These are phyloP conservation scores for Limnephilus marmoratus DNA, from an alignment of 2,888 invertebrate genomes.

Conservation along the genomic window DNA sequence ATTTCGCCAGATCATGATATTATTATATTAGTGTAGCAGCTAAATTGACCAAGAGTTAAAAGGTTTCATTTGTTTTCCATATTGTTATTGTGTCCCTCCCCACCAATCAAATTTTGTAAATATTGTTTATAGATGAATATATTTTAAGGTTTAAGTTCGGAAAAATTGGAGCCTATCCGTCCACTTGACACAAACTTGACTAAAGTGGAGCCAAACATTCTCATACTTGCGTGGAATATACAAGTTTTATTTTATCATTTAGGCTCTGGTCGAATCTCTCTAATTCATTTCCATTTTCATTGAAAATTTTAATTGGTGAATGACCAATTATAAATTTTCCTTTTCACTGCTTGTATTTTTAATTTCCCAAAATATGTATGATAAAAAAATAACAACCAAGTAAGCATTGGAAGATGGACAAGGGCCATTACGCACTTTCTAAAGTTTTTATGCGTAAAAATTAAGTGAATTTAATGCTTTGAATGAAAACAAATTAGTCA, in stretches of 20 bases:
- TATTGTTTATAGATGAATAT: slow-evolving; percentile 62
- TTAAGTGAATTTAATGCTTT: neutral
- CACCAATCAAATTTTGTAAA: slow-evolving; percentile 54
- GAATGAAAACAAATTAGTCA: neutral
- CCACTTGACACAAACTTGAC: slow-evolving; percentile 54
- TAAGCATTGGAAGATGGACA: neutral
- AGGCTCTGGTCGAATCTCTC: neutral
- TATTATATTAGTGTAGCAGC: neutral
- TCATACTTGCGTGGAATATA: neutral
- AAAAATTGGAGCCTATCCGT: slow-evolving; percentile 53
- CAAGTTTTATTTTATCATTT: neutral
- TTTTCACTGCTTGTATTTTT: neutral
- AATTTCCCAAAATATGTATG: neutral
- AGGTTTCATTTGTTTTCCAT: neutral
- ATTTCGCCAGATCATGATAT: slow-evolving; percentile 37
- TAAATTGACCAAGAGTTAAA: slow-evolving; percentile 20
- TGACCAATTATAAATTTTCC: neutral
- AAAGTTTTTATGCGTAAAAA: neutral
- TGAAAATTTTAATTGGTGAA: neutral
- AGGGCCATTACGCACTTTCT: neutral
- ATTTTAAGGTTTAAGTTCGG: slow-evolving; percentile 55
- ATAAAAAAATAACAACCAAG: neutral
- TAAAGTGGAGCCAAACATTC: slow-evolving; percentile 50
- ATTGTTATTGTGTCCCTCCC: slow-evolving; percentile 9
- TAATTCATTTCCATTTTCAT: too few relatives aligned